These are phyloP conservation scores for Periparus ater DNA, from an alignment of 2,797 vertebrate genomes.

Conservation along the genomic window DNA sequence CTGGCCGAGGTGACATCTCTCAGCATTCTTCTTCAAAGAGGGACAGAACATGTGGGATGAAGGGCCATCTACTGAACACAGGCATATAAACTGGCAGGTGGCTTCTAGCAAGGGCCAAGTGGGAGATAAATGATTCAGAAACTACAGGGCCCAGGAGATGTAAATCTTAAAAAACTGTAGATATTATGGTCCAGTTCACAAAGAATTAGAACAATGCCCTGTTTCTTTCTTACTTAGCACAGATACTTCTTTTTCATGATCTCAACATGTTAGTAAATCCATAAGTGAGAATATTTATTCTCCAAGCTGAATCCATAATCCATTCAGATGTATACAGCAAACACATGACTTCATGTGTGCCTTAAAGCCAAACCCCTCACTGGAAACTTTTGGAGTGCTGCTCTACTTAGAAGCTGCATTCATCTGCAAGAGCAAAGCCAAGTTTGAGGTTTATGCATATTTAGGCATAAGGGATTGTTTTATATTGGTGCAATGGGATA, in stretches of 20 bases:
- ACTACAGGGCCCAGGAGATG: neutral
- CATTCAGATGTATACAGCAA: neutral
- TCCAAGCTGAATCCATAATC: neutral
- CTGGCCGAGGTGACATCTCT: neutral
- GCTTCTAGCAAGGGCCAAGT: neutral
- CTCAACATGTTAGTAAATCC: neutral
- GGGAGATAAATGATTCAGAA: neutral
- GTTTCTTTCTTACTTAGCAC: neutral
- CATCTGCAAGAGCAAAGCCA: neutral
- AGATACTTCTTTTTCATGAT: neutral
- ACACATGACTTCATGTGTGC: neutral
- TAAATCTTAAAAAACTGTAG: neutral
- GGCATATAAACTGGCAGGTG: neutral
- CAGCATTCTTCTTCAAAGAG: neutral
- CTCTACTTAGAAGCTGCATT: neutral
- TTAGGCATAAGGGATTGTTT: neutral
- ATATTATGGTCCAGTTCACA: neutral
- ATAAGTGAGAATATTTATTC: neutral
- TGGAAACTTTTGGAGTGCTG: neutral
- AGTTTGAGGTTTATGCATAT: neutral
- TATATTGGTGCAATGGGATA: neutral
- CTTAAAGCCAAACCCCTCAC: neutral
- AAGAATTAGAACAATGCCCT: neutral
- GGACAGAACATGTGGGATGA: neutral
- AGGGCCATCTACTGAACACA: neutral